These are phyloP conservation scores for Bostrychus sinensis DNA, from an alignment of 2,113 vertebrate genomes.

Conservation along the genomic window DNA sequence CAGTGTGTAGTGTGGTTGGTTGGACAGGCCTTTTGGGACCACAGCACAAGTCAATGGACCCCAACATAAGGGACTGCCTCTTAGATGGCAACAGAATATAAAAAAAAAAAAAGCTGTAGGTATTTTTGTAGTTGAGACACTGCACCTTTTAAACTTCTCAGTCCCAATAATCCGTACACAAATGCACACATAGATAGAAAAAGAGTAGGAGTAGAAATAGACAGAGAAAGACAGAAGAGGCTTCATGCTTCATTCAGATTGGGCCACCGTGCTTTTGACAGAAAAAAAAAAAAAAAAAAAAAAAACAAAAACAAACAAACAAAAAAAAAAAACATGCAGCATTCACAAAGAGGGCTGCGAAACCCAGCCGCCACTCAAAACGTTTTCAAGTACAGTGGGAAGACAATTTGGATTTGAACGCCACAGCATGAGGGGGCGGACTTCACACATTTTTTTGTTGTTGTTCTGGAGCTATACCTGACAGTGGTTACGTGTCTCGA, in stretches of 20 bases:
- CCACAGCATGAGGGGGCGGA: slow-evolving; percentile 33
- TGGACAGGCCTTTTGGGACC: slow-evolving; percentile 10
- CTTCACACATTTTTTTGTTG: slow-evolving; percentile 31
- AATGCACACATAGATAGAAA: slow-evolving; percentile 17
- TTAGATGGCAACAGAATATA: slow-evolving; percentile 39
- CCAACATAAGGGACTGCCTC: slow-evolving; percentile 30
- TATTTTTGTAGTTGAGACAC: slow-evolving; percentile 37
- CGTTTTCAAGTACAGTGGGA: slow-evolving; percentile 67
- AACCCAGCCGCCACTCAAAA: slow-evolving; percentile 58
- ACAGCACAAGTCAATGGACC: slow-evolving; percentile 36
- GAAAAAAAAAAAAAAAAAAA: slow-evolving; percentile 33
- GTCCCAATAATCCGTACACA: slow-evolving; percentile 50
- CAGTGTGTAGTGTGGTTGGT: slow-evolving; percentile 7
- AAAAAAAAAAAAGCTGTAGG: slow-evolving; percentile 33
- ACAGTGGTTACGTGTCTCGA: slow-evolving; percentile 16
- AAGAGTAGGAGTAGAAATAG: slow-evolving; percentile 13
- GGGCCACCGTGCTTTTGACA: slow-evolving; percentile 40
- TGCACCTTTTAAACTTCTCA: slow-evolving; percentile 43
- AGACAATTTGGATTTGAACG: slow-evolving; percentile 56
- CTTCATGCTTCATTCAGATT: slow-evolving; percentile 68
- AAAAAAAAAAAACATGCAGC: slow-evolving; percentile 68
- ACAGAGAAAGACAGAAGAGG: slow-evolving; percentile 28
- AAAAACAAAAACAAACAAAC: slow-evolving; percentile 66
- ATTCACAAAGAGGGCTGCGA: slow-evolving; percentile 53
- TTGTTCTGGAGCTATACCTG: slow-evolving; percentile 26